Percentiles rank a stretch among this genome's conserved stretches.
Evolutionary conservation across 2,888 invertebrate genomes (phyloP).

Genomic region (Megalurothrips usitatus): DNA sequence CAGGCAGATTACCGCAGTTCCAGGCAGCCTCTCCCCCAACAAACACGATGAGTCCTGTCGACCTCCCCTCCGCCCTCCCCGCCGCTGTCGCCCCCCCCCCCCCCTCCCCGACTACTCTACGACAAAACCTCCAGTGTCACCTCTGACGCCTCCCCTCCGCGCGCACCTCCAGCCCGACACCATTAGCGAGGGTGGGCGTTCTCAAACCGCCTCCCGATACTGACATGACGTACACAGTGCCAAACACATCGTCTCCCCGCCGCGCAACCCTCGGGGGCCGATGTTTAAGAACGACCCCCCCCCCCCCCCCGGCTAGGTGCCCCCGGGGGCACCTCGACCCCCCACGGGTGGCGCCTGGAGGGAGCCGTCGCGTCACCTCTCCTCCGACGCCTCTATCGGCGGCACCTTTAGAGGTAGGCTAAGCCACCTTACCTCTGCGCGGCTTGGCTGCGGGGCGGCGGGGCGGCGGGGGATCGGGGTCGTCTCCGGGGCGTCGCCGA

Average conservation of each 20-base stretch:
- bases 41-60: background rate
- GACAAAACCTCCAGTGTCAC: background rate
- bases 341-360: too few relatives aligned
- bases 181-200: background rate
- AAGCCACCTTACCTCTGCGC: background rate
- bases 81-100: background rate
- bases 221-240: too few relatives aligned
- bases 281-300: too few relatives aligned
- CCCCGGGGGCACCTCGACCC: too few relatives aligned
- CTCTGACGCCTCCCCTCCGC: background rate
- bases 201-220: background rate
- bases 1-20: conserved; percentile 22
- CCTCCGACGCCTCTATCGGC: too few relatives aligned
- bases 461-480: background rate
- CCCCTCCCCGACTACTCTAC: background rate
- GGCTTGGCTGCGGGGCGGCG: background rate
- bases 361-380: too few relatives aligned
- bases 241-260: too few relatives aligned
- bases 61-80: background rate
- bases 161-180: background rate
- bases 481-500: background rate
- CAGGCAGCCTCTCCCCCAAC: background rate
- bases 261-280: too few relatives aligned
- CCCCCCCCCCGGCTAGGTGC: too few relatives aligned
- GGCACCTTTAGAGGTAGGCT: too few relatives aligned